These are phyloP conservation scores for Pandemis corylana DNA, from an alignment of 2,888 invertebrate genomes.

Conservation along the genomic window DNA sequence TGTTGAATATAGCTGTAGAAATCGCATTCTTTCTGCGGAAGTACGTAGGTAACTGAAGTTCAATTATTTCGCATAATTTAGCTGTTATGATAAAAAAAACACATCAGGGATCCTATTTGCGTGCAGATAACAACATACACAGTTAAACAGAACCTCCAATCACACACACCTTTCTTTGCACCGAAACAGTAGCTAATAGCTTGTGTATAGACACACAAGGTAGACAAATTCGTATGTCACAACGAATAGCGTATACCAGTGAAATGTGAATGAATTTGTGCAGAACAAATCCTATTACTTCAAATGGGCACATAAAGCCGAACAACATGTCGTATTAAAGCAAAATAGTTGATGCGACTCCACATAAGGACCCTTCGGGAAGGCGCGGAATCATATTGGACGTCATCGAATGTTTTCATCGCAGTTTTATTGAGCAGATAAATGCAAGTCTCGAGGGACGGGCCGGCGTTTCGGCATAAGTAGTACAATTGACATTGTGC, in stretches of 20 bases:
- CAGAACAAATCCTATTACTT: constrained; percentile 36
- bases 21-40: too few relatives aligned
- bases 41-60: too few relatives aligned
- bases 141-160: not conserved
- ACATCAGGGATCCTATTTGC: too few relatives aligned
- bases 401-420: constrained; percentile 77
- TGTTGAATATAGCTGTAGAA: too few relatives aligned
- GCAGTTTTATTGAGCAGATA: constrained; percentile 79
- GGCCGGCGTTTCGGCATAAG: constrained; percentile 73
- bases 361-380: constrained; percentile 62
- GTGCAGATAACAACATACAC: not conserved
- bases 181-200: not conserved
- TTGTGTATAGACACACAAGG: not conserved
- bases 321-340: constrained; percentile 59
- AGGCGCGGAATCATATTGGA: constrained; percentile 77
- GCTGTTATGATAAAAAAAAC: too few relatives aligned
- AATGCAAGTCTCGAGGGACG: constrained; percentile 72
- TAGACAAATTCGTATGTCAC: not conserved
- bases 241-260: constrained; percentile 22
- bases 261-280: constrained; percentile 28
- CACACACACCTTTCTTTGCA: too few relatives aligned
- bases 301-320: constrained; percentile 34
- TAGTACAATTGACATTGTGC: constrained; percentile 41
- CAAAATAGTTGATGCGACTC: constrained; percentile 65
- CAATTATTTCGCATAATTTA: too few relatives aligned